phyloP scores from a whole-genome alignment of 2,113 vertebrate genomes.

The Zosterops japonicus region DNA sequence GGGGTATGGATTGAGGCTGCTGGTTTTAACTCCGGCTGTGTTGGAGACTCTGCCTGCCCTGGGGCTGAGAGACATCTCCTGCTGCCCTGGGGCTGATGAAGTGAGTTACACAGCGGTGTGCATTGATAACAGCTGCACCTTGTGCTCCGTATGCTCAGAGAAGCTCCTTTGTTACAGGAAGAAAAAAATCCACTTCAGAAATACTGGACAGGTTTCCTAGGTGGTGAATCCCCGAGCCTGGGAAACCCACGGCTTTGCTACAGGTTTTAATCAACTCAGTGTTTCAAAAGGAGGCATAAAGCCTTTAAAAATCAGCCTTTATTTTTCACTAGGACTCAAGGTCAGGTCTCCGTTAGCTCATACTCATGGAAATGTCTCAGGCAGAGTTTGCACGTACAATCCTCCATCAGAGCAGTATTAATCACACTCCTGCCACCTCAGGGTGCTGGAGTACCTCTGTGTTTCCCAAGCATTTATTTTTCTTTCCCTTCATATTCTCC shows the following conservation, averaged over 20 bases:
- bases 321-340: background rate
- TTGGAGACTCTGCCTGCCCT: background rate
- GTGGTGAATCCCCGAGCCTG: background rate
- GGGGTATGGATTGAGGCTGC: background rate
- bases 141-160: fast-evolving
- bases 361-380: background rate
- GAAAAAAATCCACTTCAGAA: background rate
- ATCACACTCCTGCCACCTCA: background rate
- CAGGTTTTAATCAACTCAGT: background rate
- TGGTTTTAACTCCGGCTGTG: background rate
- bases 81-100: background rate
- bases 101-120: background rate
- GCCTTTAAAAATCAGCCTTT: background rate
- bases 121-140: background rate
- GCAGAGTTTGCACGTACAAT: background rate
- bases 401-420: background rate
- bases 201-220: background rate
- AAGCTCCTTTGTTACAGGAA: background rate
- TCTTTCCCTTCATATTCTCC: background rate
- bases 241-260: background rate
- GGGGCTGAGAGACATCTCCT: background rate
- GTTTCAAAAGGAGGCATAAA: background rate
- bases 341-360: background rate
- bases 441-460: background rate
- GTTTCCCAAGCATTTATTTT: background rate